Evolutionary conservation across 2,113 vertebrate genomes (phyloP).

Genomic region (Gavialis gangeticus): DNA sequence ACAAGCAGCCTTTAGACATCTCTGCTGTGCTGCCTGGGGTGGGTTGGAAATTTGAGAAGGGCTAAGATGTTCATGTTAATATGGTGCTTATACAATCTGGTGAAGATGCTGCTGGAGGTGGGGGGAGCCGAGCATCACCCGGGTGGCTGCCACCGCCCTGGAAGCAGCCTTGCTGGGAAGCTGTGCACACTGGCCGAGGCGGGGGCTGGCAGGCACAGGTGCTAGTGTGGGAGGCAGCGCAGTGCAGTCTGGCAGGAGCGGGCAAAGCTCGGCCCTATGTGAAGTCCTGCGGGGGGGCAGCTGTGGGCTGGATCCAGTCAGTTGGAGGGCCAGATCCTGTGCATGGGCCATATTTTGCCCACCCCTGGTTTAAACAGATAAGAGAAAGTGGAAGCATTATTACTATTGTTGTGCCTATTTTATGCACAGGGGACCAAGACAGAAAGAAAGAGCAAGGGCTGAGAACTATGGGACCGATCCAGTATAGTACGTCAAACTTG

Average conservation of each 20-base stretch:
- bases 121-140: too few relatives aligned
- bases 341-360: too few relatives aligned
- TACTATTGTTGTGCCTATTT: neutral
- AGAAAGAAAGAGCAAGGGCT: neutral
- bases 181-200: too few relatives aligned
- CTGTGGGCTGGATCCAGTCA: neutral
- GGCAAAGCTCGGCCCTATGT: too few relatives aligned
- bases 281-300: accelerated
- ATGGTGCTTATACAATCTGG: too few relatives aligned
- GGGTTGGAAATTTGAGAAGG: neutral
- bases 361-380: neutral
- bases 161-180: too few relatives aligned
- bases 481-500: neutral
- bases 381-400: neutral
- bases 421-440: too few relatives aligned
- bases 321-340: neutral
- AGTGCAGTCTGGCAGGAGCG: too few relatives aligned
- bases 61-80: neutral
- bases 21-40: neutral
- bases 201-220: too few relatives aligned
- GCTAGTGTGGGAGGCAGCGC: too few relatives aligned
- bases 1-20: neutral
- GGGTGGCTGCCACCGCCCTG: too few relatives aligned
- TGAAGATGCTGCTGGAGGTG: too few relatives aligned
- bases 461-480: neutral